Evolutionary conservation across 2,888 invertebrate species (phyloP), one percentile per base, ranked within the genome.

Genomic region (Encarsia formosa): DNA sequence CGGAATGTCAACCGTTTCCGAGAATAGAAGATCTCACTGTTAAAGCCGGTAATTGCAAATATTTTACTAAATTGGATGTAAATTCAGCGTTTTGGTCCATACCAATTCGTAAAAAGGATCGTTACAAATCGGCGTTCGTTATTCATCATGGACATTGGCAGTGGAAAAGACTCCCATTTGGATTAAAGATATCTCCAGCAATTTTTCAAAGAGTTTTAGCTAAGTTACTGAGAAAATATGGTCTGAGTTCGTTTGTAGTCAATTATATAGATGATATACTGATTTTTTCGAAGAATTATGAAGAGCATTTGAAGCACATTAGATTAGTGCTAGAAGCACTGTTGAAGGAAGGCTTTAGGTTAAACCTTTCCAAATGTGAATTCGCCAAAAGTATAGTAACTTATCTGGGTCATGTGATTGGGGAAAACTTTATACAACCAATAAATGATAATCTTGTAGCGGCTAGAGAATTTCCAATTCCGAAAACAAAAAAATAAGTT

Each of bases 201-300:
- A 59, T 59, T 31, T 59, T 59, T 24, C 57, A 59, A 54, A 46
- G 57, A 40, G 40, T 55, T 37, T 39, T 57, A 23, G 24, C 51
- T 15, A 49, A 40, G 16, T 35, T 49, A 20, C 31, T 57, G n/a
- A 57, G 53, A 45, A 56, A 57, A 42, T 20, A 56, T 29, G 34
- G 55, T 20, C 39, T 59, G 11, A 22, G 54, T 34, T 41, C 54
- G 15, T 61, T 63, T 48, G 44, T 51, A 23, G 52, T 57, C 18
- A 63, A 59, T 35, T 64, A 62, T 42, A 63, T 62, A 19, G 62
- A 64, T 22, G 62, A 63, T 49, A 61, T 63, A 16, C n/a, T n/a
- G n/a, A n/a, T n/a, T n/a, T n/a, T n/a, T n/a, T n/a, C n/a, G n/a
- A n/a, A n/a, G n/a, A n/a, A n/a, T n/a, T n/a, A n/a, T n/a, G n/a